Percentiles rank a stretch among this genome's conserved stretches.
Evolutionary conservation across 2,888 invertebrate species (phyloP).

Genomic region (Tineola bisselliella): DNA sequence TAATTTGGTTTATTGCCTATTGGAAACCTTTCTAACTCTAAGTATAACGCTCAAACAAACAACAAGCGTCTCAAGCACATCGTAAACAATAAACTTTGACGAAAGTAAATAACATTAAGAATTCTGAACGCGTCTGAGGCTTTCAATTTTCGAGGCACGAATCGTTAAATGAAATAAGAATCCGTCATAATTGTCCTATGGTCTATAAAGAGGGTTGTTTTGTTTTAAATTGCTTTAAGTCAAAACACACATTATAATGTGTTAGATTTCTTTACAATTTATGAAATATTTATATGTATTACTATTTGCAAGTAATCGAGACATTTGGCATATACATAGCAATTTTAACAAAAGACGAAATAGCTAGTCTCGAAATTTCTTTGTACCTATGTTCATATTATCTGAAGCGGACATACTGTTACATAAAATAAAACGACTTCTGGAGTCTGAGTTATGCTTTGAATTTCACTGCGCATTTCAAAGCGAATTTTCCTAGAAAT

Average conservation of each 20-base stretch:
- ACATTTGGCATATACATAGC: no score
- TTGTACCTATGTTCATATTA: no score
- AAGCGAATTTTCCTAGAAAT: no score
- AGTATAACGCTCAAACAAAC: slow-evolving; percentile 20
- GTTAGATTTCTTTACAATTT: not conserved
- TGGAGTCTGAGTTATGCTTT: no score
- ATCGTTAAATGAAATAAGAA: slow-evolving; percentile 44
- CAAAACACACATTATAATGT: not conserved
- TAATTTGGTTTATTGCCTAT: slow-evolving; percentile 3
- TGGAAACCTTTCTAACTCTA: not conserved
- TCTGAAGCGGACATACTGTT: no score
- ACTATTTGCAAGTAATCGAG: no score
- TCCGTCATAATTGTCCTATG: slow-evolving; percentile 31
- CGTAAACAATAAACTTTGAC: slow-evolving; percentile 15
- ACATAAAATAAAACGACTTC: no score
- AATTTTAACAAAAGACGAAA: no score
- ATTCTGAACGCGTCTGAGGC: slow-evolving; percentile 35
- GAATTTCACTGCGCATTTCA: no score
- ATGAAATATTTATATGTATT: no score
- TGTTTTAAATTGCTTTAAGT: slow-evolving; percentile 11
- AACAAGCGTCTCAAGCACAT: slow-evolving; percentile 29
- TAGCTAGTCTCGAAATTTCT: no score
- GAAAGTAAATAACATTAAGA: slow-evolving; percentile 36
- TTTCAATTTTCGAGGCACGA: slow-evolving; percentile 34
- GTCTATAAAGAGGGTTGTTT: not conserved